Evolutionary conservation across 2,888 invertebrate species (phyloP).

Genomic region (Synanthedon andrenaeformis): DNA sequence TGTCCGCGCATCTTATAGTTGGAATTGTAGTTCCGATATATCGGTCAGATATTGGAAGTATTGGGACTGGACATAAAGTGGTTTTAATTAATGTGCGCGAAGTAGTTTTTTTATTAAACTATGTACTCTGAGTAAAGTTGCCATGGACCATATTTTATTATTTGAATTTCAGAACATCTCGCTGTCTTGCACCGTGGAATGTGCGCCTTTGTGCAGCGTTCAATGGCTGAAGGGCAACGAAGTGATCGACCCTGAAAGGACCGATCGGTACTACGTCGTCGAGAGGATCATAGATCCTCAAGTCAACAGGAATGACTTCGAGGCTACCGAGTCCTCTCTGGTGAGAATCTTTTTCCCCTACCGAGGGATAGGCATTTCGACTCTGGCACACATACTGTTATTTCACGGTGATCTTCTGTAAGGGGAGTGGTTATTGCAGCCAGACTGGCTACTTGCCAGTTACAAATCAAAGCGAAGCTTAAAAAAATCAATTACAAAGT

Average conservation of each 20-base stretch:
- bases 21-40: no score
- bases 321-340: constrained; percentile 88
- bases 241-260: constrained; percentile 73
- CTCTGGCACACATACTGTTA: no score
- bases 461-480: no score
- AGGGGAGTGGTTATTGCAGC: no score
- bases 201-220: constrained; percentile 86
- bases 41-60: no score
- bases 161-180: constrained; percentile 71
- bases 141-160: background rate
- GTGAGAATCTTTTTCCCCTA: constrained; percentile 45
- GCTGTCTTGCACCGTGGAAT: constrained; percentile 89
- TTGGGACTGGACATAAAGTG: no score
- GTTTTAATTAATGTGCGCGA: no score
- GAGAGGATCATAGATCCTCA: constrained; percentile 79
- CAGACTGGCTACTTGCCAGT: no score
- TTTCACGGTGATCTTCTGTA: no score
- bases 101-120: no score
- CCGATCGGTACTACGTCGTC: constrained; percentile 76
- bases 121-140: background rate
- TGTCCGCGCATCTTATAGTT: no score
- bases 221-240: constrained; percentile 86
- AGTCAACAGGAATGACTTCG: constrained; percentile 85
- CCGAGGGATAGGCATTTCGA: background rate
- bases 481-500: no score